These are phyloP conservation scores for Thysanoteuthis rhombus DNA, from an alignment of 2,888 invertebrate species.

Conservation along the genomic window DNA sequence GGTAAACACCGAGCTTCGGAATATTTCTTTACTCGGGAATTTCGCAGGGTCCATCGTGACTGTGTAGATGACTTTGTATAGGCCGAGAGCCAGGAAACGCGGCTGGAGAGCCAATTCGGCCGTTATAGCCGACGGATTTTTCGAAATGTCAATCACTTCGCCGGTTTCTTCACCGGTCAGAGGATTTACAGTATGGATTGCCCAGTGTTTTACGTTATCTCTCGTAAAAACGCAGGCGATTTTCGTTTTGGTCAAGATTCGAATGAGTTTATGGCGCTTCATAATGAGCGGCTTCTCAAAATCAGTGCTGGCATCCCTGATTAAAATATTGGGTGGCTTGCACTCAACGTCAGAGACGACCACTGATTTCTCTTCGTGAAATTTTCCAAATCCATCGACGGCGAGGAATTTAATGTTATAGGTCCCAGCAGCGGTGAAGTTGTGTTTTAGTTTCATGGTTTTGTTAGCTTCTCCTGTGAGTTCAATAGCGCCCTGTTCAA, in stretches of 20 bases:
- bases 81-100: constrained; percentile 57
- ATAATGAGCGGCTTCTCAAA: constrained; percentile 36
- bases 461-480: neutral
- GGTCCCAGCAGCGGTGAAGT: constrained; percentile 35
- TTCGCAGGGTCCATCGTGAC: constrained; percentile 54
- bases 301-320: constrained; percentile 38
- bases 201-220: constrained; percentile 58
- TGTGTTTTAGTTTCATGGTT: constrained; percentile 31
- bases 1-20: constrained; percentile 35
- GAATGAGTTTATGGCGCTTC: constrained; percentile 37
- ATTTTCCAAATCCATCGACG: constrained; percentile 32
- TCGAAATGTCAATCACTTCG: constrained; percentile 36
- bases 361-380: constrained; percentile 22
- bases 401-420: constrained; percentile 34
- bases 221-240: constrained; percentile 51
- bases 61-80: constrained; percentile 62
- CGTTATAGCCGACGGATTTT: constrained; percentile 28
- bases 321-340: constrained; percentile 46
- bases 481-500: neutral
- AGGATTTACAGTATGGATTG: constrained; percentile 41
- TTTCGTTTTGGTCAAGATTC: constrained; percentile 46
- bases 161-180: constrained; percentile 38
- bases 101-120: constrained; percentile 47
- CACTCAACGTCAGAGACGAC: constrained; percentile 48
- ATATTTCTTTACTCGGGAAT: constrained; percentile 36